Evolutionary conservation across 2,113 vertebrate species (phyloP).

Genomic region (Thryonomys swinderianus): DNA sequence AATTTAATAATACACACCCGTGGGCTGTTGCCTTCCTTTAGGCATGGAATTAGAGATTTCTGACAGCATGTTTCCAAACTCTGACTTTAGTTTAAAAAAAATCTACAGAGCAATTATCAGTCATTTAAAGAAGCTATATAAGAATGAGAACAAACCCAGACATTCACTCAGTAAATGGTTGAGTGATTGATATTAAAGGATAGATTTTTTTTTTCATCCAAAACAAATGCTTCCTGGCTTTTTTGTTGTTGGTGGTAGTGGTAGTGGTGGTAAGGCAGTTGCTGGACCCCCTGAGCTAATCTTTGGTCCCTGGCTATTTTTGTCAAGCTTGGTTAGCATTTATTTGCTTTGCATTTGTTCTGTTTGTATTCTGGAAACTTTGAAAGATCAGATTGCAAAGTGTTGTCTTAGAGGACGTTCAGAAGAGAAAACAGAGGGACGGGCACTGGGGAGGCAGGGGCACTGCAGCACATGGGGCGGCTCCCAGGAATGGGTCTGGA

Average conservation of each 20-base stretch:
- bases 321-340: background rate
- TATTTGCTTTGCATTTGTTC: constrained; percentile 28
- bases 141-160: constrained; percentile 28
- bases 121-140: constrained; percentile 21
- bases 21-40: background rate
- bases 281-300: too few relatives aligned
- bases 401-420: background rate
- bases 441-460: background rate
- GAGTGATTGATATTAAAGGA: background rate
- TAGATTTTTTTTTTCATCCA: background rate
- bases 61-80: background rate
- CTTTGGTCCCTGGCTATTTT: background rate
- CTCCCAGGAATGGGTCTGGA: background rate
- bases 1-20: background rate
- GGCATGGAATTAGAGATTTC: background rate
- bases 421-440: background rate
- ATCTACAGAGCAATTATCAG: background rate
- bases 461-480: too few relatives aligned
- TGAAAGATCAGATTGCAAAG: constrained; percentile 38
- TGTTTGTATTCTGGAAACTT: constrained; percentile 20
- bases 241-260: background rate
- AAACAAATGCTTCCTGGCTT: background rate
- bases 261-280: too few relatives aligned
- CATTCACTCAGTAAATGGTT: constrained; percentile 18
- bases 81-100: constrained; percentile 44